Evolutionary conservation across 2,888 invertebrate genomes (phyloP), one percentile per base, ranked within the genome.

Genomic region (Anagyrus pseudococci): DNA sequence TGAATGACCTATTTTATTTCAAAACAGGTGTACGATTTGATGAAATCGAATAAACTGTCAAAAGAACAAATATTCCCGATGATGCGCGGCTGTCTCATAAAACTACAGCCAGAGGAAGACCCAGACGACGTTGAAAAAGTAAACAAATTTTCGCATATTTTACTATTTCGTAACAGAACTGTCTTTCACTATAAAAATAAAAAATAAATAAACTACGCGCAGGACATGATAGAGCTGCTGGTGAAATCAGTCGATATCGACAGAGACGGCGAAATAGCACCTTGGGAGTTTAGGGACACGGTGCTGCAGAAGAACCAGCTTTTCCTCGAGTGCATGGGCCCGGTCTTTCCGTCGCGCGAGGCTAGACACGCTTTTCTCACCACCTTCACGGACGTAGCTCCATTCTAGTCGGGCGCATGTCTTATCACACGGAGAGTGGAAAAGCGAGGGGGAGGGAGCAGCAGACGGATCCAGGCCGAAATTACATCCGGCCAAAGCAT

Each of bases 201-300:
- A 40, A 15, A 25, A 49, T 55, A 26, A 6, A 8, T 47, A 46
- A 4, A 33, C 17, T 29, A 37, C 25, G 29, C 49, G 1, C 58
- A 86, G 78, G 88, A 88, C 69, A 75, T 88, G 68, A 85, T 87
- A 61, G 85, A 85, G 57, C 73, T 84, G 54, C 81, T 85, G 23
- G 71, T 88, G 48, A 85, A 85, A 70, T 85, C 85, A 74, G 74
- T 88, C 75, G 88, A 88, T 70, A 72, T 79, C 26, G 87, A 88
- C 71, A 83, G 84, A 54, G 88, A 88, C 73, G 85, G 86, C 3
- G 77, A 83, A 60, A 77, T 88, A 10, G 76, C 79, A 1, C 72
- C 75, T 52, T 71, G 75, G 6, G 88, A 88, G 76, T 88, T 84
- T 72, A 75, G 76, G 53, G 73, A 73, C 2, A 82, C 85, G 1